Evolutionary conservation across 2,888 invertebrate genomes (phyloP).

Genomic region (Zaprionus bogoriensis): DNA sequence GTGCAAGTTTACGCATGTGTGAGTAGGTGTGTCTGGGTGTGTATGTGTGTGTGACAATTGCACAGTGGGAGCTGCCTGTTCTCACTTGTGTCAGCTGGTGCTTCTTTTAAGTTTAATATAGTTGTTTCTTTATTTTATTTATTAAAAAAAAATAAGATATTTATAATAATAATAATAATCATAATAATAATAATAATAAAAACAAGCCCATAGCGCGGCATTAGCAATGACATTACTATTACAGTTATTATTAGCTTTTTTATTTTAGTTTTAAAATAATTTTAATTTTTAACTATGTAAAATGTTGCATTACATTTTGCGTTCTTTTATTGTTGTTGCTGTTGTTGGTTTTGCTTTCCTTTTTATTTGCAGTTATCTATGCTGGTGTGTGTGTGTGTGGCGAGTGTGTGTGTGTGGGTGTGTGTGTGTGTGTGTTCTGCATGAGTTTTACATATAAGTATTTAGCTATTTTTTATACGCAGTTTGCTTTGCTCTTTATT

Average conservation of each 20-base stretch:
- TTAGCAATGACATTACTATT: constrained; percentile 58
- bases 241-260: constrained; percentile 53
- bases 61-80: constrained; percentile 19
- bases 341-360: constrained; percentile 17
- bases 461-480: constrained; percentile 3
- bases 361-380: constrained; percentile 30
- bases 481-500: constrained; percentile 18
- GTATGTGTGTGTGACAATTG: constrained; percentile 11
- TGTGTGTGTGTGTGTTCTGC: constrained; percentile 22
- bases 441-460: constrained; percentile 37
- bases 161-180: constrained; percentile 39
- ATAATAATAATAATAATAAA: constrained; percentile 55
- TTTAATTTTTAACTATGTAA: constrained; percentile 49
- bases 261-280: constrained; percentile 35
- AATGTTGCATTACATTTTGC: constrained; percentile 37
- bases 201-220: constrained; percentile 57
- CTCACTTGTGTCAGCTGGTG: constrained; percentile 4
- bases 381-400: constrained; percentile 3
- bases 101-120: constrained; percentile 10
- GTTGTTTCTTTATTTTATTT: constrained; percentile 42
- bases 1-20: background rate
- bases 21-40: background rate
- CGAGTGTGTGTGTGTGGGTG: constrained; percentile 5
- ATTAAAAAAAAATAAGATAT: constrained; percentile 35
- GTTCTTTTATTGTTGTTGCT: constrained; percentile 25